Evolutionary conservation across 2,888 invertebrate species (phyloP).

Genomic region (Chaetoderma sp.): DNA sequence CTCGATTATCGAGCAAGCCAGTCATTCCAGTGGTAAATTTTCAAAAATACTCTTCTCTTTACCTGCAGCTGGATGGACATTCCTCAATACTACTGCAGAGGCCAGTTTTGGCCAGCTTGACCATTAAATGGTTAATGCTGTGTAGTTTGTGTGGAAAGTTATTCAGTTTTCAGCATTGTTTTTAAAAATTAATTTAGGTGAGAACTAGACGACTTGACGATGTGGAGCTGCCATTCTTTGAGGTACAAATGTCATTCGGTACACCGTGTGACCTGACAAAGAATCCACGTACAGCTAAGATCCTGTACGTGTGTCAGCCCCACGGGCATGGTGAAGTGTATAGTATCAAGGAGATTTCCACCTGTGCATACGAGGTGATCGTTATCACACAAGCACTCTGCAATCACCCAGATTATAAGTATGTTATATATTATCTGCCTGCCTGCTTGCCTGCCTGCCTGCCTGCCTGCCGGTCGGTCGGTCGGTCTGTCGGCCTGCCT

Average conservation of each 20-base stretch:
- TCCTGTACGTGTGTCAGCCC: slow-evolving; percentile 87
- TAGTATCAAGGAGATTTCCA: slow-evolving; percentile 91
- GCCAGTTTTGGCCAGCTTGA: too few relatives aligned
- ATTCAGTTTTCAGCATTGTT: slow-evolving; percentile 79
- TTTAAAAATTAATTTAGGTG: slow-evolving; percentile 48
- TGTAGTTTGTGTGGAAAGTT: too few relatives aligned
- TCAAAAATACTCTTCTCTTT: too few relatives aligned
- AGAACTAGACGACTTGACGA: slow-evolving; percentile 80
- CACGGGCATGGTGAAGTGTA: slow-evolving; percentile 92
- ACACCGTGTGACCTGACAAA: slow-evolving; percentile 92
- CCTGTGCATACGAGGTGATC: slow-evolving; percentile 94
- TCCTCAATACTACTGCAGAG: too few relatives aligned
- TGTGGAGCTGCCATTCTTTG: slow-evolving; percentile 85
- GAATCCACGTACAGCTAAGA: slow-evolving; percentile 82
- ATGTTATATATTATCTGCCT: slow-evolving; percentile 30
- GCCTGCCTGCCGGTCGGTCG: too few relatives aligned
- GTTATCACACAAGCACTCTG: slow-evolving; percentile 90
- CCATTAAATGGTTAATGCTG: too few relatives aligned
- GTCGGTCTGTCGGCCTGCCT: too few relatives aligned
- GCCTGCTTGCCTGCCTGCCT: too few relatives aligned
- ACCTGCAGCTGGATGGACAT: too few relatives aligned
- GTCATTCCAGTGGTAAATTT: too few relatives aligned
- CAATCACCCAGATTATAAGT: slow-evolving; percentile 82
- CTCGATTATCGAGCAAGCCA: too few relatives aligned
- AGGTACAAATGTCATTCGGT: slow-evolving; percentile 83